A percentile compares a stretch with the other conserved stretches of the same genome.
These are phyloP conservation scores for Paracentrotus lividus DNA, from an alignment of 53 echinoderm and acorn worm species.

Conservation along the genomic window DNA sequence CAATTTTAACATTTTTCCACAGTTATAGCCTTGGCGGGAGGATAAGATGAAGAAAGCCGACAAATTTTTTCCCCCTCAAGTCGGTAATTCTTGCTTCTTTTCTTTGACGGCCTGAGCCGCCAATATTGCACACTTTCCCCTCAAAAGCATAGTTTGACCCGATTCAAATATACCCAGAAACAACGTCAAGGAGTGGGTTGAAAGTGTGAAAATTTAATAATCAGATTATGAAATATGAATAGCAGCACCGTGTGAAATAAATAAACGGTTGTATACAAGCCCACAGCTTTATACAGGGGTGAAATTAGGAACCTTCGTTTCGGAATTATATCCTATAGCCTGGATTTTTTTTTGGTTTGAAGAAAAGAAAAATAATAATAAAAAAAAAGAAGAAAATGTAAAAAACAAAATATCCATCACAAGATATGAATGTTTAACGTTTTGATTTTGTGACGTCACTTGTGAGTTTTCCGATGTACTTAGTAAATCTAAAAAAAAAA, in stretches of 20 bases:
- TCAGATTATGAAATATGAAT: slow-evolving; percentile 15
- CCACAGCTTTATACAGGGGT: not conserved
- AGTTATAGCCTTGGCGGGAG: not conserved
- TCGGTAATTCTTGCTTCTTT: not conserved
- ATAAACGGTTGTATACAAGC: not conserved
- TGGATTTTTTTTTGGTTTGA: too few relatives aligned
- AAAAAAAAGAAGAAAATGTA: too few relatives aligned
- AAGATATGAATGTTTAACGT: too few relatives aligned
- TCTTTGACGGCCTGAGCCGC: not conserved
- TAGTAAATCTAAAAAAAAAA: too few relatives aligned
- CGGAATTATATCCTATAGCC: too few relatives aligned
- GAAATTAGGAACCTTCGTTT: not conserved
- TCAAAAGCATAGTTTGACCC: not conserved
- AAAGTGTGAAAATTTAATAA: slow-evolving; percentile 47
- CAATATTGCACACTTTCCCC: not conserved
- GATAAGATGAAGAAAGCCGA: not conserved
- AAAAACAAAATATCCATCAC: too few relatives aligned
- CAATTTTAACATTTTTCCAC: not conserved
- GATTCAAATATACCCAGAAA: slow-evolving; percentile 17
- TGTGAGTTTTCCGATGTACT: too few relatives aligned
- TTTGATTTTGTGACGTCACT: too few relatives aligned
- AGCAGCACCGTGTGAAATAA: slow-evolving; percentile 8
- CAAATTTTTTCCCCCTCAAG: not conserved
- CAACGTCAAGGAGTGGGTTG: not conserved
- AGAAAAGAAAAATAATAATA: too few relatives aligned